Conservation (phyloP, 2,888 invertebrate genomes). For the Tipula unca region DNA sequence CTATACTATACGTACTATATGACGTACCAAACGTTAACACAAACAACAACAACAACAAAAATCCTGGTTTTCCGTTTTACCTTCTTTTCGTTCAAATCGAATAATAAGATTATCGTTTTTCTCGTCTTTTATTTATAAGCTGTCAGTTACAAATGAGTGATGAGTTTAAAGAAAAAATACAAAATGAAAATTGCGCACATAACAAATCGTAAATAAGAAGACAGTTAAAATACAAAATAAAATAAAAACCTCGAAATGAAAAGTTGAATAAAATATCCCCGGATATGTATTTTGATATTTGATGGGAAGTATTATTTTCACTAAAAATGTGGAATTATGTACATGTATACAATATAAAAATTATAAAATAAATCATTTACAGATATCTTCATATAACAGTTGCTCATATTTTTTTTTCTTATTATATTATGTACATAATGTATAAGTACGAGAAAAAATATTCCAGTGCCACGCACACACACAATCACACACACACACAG, state of each 20-base stretch:
- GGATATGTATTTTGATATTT: not conserved
- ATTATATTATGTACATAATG: not conserved
- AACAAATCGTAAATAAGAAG: constrained; percentile 8
- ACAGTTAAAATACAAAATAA: not conserved
- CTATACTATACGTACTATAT: not conserved
- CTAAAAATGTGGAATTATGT: not conserved
- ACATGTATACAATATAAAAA: not conserved
- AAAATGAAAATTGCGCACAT: not conserved
- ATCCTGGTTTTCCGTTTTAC: not conserved
- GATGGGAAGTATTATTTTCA: not conserved
- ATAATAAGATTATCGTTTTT: constrained; percentile 14
- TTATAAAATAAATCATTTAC: not conserved
- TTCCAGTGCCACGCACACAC: not conserved
- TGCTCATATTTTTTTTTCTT: not conserved
- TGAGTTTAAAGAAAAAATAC: constrained; percentile 8
- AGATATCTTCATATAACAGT: constrained; percentile 8
- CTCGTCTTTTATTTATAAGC: constrained; percentile 4
- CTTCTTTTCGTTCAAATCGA: not conserved
- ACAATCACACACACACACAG: not conserved
- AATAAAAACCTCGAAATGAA: not conserved
- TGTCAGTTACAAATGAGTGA: constrained; percentile 14
- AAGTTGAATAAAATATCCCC: not conserved
- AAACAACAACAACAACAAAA: not conserved
- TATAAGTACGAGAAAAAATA: not conserved
- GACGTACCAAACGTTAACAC: not conserved